These are phyloP conservation scores for Choloepus didactylus DNA, from an alignment of 2,797 vertebrate genomes.

Conservation along the genomic window DNA sequence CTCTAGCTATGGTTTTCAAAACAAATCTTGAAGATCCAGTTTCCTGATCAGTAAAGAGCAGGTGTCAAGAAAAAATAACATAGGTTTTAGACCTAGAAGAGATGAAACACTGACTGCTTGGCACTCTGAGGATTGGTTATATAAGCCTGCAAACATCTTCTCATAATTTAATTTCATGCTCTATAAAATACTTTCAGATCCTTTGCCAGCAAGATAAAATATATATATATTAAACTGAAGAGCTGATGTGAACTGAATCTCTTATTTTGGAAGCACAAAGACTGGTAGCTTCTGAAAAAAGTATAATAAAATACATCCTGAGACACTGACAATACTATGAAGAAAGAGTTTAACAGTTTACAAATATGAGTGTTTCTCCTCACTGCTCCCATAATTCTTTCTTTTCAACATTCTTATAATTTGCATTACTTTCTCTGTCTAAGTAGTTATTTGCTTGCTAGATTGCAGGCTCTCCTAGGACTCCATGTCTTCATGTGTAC, in stretches of 20 bases:
- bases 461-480: neutral
- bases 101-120: neutral
- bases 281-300: neutral
- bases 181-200: neutral
- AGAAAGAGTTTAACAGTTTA: neutral
- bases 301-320: neutral
- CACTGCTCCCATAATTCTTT: neutral
- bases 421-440: neutral
- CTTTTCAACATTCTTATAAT: neutral
- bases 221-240: neutral
- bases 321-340: neutral
- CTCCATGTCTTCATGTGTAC: neutral
- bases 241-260: neutral
- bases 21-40: constrained; percentile 52
- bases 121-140: neutral
- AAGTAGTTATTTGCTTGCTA: neutral
- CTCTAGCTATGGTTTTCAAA: constrained; percentile 38
- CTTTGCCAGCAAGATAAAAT: constrained; percentile 54
- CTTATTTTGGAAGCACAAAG: neutral
- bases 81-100: neutral
- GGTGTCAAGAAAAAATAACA: constrained; percentile 43
- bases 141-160: neutral
- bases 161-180: constrained; percentile 37
- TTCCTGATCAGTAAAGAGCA: neutral
- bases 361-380: neutral